Conservation (phyloP, 2,113 vertebrate genomes). For the Propithecus coquereli region DNA sequence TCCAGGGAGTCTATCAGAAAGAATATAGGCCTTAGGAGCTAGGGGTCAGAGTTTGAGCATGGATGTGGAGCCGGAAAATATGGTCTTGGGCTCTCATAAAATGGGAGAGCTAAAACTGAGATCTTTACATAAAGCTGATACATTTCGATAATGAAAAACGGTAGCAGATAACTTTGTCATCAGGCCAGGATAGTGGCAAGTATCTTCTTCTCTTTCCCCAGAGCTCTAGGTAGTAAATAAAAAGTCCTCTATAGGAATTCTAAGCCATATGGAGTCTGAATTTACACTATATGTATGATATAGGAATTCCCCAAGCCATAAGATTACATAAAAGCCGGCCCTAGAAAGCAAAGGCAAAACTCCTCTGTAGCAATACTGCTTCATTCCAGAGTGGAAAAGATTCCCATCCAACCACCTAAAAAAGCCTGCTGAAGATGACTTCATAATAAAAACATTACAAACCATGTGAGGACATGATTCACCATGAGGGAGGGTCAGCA, state of each 20-base stretch:
- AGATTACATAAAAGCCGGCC: constrained; percentile 20
- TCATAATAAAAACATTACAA: constrained; percentile 21
- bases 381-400: background rate
- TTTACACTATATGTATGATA: constrained; percentile 29
- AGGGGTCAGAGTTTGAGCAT: background rate
- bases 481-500: background rate
- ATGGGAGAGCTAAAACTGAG: background rate
- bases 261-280: constrained; percentile 34
- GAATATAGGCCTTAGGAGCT: background rate
- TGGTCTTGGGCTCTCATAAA: background rate
- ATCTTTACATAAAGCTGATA: background rate
- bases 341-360: constrained; percentile 31
- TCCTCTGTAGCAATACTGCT: background rate
- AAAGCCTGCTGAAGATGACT: background rate
- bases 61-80: background rate
- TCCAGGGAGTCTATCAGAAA: background rate
- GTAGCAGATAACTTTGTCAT: background rate
- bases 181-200: background rate
- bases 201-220: constrained; percentile 19
- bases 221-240: constrained; percentile 7
- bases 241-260: constrained; percentile 9
- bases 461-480: background rate
- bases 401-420: background rate
- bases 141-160: background rate
- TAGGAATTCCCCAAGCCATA: constrained; percentile 9